phyloP scores from a whole-genome alignment of 2,797 vertebrate species.

The Enteromius fasciolatus region DNA sequence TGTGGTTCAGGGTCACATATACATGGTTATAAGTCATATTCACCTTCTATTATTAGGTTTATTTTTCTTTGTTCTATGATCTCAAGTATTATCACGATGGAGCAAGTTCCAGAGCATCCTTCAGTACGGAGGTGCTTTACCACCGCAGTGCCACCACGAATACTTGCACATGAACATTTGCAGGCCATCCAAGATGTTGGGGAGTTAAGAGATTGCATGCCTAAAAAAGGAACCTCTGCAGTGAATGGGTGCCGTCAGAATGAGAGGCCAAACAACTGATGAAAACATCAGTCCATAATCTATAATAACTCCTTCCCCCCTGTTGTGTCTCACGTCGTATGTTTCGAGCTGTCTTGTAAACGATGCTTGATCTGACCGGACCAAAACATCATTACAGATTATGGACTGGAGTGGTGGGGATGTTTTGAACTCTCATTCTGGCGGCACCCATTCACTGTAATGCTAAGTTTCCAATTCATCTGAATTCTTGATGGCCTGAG shows the following conservation, averaged over 20 bases:
- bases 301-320: background rate
- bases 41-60: background rate
- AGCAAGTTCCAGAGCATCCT: background rate
- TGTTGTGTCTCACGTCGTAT: background rate
- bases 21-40: background rate
- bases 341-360: background rate
- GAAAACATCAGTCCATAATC: background rate
- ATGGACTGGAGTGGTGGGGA: background rate
- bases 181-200: background rate
- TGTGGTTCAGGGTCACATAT: too few relatives aligned
- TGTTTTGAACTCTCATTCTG: background rate
- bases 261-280: background rate
- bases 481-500: background rate
- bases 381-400: background rate
- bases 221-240: background rate
- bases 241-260: background rate
- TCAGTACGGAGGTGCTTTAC: background rate
- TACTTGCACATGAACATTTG: background rate
- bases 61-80: background rate
- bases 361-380: background rate
- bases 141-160: background rate
- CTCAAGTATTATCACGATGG: background rate
- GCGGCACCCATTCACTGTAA: background rate
- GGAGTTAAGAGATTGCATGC: background rate
- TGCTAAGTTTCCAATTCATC: background rate